Conservation (phyloP, 2,888 invertebrate species). For the Myathropa florea region DNA sequence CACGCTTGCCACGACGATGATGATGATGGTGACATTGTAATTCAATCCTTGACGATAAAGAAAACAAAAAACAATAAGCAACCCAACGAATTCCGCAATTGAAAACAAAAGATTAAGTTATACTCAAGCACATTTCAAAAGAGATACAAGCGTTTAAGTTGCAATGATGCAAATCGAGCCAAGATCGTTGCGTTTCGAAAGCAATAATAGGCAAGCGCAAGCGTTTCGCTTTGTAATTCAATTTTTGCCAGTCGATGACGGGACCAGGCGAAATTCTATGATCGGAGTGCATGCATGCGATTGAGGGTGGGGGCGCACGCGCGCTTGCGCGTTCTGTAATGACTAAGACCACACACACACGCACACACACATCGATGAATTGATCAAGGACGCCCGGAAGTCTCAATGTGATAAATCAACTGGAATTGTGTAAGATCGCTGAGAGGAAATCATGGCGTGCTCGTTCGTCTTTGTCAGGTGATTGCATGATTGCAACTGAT, state of each 20-base stretch:
- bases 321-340: neutral
- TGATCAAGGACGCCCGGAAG: constrained; percentile 62
- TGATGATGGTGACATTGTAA: constrained; percentile 37
- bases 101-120: constrained; percentile 48
- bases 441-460: constrained; percentile 3
- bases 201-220: neutral
- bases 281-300: constrained; percentile 7
- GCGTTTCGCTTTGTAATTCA: neutral
- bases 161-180: constrained; percentile 43
- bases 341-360: neutral
- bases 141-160: constrained; percentile 17
- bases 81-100: constrained; percentile 26
- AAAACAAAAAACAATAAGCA: neutral
- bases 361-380: neutral
- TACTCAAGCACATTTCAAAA: neutral
- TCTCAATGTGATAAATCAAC: constrained; percentile 52
- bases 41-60: constrained; percentile 28
- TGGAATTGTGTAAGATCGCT: constrained; percentile 23
- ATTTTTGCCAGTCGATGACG: constrained; percentile 6
- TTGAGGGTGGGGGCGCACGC: neutral
- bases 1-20: neutral
- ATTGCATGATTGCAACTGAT: constrained; percentile 37
- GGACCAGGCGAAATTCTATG: constrained; percentile 36
- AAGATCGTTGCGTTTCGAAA: constrained; percentile 37
- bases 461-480: constrained; percentile 39